Evolutionary conservation across 92 coral and sea anemone genomes (phyloP).

Genomic region (Actinostola sp.): DNA sequence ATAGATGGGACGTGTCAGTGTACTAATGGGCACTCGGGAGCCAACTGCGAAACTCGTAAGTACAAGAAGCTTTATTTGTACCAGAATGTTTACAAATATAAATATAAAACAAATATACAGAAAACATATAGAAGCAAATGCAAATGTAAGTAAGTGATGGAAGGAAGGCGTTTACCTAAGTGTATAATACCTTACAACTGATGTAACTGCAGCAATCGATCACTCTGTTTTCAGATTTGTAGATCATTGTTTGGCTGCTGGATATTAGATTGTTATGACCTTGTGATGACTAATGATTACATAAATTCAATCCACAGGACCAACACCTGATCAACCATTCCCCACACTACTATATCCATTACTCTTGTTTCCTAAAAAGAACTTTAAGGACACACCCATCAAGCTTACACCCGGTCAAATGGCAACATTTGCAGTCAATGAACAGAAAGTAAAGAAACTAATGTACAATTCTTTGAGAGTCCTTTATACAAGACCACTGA

Average conservation of each 20-base stretch:
- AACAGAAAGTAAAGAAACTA: constrained; percentile 60
- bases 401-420: constrained; percentile 66
- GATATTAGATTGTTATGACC: background rate
- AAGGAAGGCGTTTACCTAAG: background rate
- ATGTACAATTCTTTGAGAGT: constrained; percentile 80
- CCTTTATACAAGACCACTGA: constrained; percentile 71
- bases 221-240: too few species aligned
- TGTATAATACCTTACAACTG: too few species aligned
- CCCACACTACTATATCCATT: constrained; percentile 84
- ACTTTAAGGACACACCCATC: constrained; percentile 75
- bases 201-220: too few species aligned
- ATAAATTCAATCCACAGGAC: constrained; percentile 55
- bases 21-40: constrained; percentile 87
- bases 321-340: constrained; percentile 41
- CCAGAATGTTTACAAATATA: too few species aligned
- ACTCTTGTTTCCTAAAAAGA: constrained; percentile 75
- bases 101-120: too few species aligned
- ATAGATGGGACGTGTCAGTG: constrained; percentile 86
- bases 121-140: background rate
- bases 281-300: background rate
- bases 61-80: constrained; percentile 1
- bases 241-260: too few species aligned
- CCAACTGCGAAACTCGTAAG: constrained; percentile 81
- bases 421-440: constrained; percentile 80
- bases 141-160: background rate